Conservation (phyloP, 2,888 invertebrate species). For the Macropis europaea region DNA sequence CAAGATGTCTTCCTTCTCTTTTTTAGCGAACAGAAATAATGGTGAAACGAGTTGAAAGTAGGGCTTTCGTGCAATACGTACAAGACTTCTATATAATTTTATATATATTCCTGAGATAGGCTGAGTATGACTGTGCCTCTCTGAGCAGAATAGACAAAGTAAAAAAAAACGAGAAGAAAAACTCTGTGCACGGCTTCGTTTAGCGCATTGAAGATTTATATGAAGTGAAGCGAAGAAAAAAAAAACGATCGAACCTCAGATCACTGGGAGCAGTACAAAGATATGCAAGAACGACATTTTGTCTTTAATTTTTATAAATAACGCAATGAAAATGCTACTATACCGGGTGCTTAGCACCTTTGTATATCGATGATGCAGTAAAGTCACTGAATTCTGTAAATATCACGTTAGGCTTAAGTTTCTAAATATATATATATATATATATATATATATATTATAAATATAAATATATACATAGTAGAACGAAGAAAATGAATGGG, state of each 20-base stretch:
- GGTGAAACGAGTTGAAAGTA: constrained; percentile 47
- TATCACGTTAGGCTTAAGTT: constrained; percentile 66
- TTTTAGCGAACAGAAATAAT: constrained; percentile 60
- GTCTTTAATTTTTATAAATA: constrained; percentile 75
- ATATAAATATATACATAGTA: constrained; percentile 39
- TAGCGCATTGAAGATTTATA: constrained; percentile 63
- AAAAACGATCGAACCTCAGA: constrained; percentile 62
- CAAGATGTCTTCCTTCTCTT: constrained; percentile 69
- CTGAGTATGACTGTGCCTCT: constrained; percentile 57
- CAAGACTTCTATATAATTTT: constrained; percentile 68
- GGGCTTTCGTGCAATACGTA: constrained; percentile 69
- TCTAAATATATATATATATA: too few relatives aligned
- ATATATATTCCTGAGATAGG: constrained; percentile 59
- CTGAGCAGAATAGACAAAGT: constrained; percentile 53
- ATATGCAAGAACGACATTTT: constrained; percentile 72
- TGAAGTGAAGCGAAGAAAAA: constrained; percentile 20
- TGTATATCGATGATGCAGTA: constrained; percentile 56
- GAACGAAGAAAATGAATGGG: constrained; percentile 34
- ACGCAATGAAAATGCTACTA: constrained; percentile 57
- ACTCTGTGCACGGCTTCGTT: constrained; percentile 60
- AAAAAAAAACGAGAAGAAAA: too few relatives aligned
- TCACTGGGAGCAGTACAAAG: constrained; percentile 75
- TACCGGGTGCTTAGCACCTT: constrained; percentile 60
- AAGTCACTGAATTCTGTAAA: constrained; percentile 68
- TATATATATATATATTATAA: constrained; percentile 61